Evolutionary conservation across 1,140 invertebrate species (phyloP).

Genomic region (Laodelphax striatellus): DNA sequence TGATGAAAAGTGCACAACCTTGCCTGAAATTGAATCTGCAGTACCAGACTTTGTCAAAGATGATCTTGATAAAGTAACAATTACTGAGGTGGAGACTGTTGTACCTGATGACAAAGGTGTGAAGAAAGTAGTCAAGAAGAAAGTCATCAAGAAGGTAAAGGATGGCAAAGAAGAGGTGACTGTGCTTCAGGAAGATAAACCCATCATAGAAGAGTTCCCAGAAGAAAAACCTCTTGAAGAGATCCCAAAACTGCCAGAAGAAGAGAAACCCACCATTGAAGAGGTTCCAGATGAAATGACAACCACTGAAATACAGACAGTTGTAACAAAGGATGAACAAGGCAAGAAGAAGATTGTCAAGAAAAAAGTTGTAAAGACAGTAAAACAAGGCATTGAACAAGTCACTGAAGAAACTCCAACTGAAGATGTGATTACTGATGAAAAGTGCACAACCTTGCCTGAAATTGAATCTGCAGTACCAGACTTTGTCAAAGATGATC

Average conservation of each 20-base stretch:
- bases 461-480: constrained; percentile 8
- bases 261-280: too few relatives aligned
- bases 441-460: neutral
- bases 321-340: neutral
- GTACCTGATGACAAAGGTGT: constrained; percentile 16
- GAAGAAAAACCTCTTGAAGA: too few relatives aligned
- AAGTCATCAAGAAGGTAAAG: constrained; percentile 24
- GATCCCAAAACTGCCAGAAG: too few relatives aligned
- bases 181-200: neutral
- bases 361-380: constrained; percentile 19
- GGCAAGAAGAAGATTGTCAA: too few relatives aligned
- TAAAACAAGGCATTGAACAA: constrained; percentile 17
- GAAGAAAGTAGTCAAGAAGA: constrained; percentile 24
- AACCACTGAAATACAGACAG: too few relatives aligned
- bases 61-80: constrained; percentile 5
- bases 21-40: constrained; percentile 6
- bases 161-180: constrained; percentile 20
- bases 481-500: neutral
- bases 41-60: constrained; percentile 2
- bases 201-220: too few relatives aligned
- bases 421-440: constrained; percentile 11
- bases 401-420: constrained; percentile 14
- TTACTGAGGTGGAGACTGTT: constrained; percentile 21
- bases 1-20: constrained; percentile 5
- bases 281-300: too few relatives aligned